Conservation (phyloP, 2,113 vertebrate genomes). For the Larimichthys polyactis region DNA sequence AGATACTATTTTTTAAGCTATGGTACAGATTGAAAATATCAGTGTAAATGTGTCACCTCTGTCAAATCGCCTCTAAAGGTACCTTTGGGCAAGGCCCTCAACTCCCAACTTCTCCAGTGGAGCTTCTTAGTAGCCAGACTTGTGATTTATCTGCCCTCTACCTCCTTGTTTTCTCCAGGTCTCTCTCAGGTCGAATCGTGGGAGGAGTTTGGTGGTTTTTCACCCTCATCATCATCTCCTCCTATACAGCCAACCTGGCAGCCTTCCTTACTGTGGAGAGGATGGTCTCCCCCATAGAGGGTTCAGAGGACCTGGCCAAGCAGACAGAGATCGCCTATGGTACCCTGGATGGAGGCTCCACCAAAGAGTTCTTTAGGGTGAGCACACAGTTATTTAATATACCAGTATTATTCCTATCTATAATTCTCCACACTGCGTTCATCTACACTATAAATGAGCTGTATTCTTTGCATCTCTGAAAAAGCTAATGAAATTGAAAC, state of each 20-base stretch:
- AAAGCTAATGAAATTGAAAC: too few species aligned
- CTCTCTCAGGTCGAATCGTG: slow-evolving; percentile 89
- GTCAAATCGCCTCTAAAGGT: too few species aligned
- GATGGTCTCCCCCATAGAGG: slow-evolving; percentile 98
- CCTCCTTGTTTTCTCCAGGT: slow-evolving; percentile 45
- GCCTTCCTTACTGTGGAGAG: slow-evolving; percentile 98
- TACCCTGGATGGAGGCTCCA: slow-evolving; percentile 95
- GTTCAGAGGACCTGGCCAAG: slow-evolving; percentile 96
- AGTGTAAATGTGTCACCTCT: neutral
- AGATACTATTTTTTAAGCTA: neutral
- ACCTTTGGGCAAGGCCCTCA: neutral
- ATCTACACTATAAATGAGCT: neutral
- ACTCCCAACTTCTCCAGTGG: neutral
- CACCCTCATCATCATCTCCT: slow-evolving; percentile 99
- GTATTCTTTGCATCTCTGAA: neutral
- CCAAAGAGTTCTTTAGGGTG: slow-evolving; percentile 98
- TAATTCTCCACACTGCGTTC: neutral
- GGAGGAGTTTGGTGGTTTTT: slow-evolving; percentile 99
- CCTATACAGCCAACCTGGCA: slow-evolving; percentile 98
- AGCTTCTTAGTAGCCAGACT: neutral
- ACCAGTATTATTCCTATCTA: neutral
- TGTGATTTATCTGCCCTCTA: neutral
- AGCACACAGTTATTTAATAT: neutral
- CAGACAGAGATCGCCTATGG: slow-evolving; percentile 98
- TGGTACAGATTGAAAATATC: neutral